These are phyloP conservation scores for Sphaeridia pumilis DNA, from an alignment of 2,888 invertebrate genomes.

Conservation along the genomic window DNA sequence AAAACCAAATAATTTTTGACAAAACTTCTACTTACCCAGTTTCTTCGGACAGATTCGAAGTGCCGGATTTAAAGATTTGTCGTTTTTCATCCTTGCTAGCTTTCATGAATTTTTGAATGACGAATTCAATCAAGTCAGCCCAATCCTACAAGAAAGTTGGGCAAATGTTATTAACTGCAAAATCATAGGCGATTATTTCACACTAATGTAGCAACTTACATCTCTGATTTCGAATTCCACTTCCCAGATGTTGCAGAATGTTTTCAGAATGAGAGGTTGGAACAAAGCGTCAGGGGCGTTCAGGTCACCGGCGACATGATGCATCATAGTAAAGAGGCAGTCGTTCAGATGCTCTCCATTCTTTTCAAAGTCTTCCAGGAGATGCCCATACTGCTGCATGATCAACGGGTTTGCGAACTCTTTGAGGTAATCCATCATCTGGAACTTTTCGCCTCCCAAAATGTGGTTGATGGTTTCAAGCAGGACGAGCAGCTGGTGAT, in stretches of 20 bases:
- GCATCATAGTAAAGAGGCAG: slow-evolving; percentile 75
- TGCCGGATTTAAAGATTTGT: slow-evolving; percentile 25
- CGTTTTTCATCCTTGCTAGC: slow-evolving; percentile 42
- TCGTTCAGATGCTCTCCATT: slow-evolving; percentile 69
- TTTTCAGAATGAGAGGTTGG: slow-evolving; percentile 62
- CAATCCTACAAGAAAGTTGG: slow-evolving; percentile 65
- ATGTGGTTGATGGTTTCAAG: slow-evolving; percentile 47
- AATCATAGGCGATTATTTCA: too few species aligned
- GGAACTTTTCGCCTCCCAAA: slow-evolving; percentile 39
- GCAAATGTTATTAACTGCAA: too few species aligned
- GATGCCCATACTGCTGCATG: slow-evolving; percentile 62
- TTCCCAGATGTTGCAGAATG: slow-evolving; percentile 63
- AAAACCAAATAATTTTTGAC: too few species aligned
- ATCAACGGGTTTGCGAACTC: slow-evolving; percentile 64
- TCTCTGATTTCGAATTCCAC: slow-evolving; percentile 59
- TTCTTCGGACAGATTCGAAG: slow-evolving; percentile 25
- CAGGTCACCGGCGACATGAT: slow-evolving; percentile 67
- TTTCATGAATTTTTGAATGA: slow-evolving; percentile 63
- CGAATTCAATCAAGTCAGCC: slow-evolving; percentile 68
- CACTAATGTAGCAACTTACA: too few species aligned
- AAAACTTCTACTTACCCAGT: slow-evolving; percentile 25
- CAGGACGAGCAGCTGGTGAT: slow-evolving; percentile 58
- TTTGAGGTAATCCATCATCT: slow-evolving; percentile 53
- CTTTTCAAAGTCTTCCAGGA: slow-evolving; percentile 56
- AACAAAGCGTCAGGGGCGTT: slow-evolving; percentile 55